A percentile compares a stretch with the other conserved stretches of the same genome.
phyloP scores from a whole-genome alignment of 2,797 vertebrate genomes.

The Gobio occitaniae region DNA sequence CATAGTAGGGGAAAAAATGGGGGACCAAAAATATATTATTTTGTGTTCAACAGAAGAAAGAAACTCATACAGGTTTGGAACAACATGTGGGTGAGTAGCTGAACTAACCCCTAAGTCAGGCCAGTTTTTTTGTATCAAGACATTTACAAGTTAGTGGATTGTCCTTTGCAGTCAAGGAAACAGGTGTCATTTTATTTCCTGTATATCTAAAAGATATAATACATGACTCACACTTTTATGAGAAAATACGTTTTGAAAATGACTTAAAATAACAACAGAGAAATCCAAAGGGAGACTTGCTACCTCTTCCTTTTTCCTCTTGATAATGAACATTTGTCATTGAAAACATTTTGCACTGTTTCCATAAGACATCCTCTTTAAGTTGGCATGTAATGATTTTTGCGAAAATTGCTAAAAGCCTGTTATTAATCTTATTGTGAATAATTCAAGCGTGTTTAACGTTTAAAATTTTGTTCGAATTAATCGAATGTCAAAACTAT shows the following conservation, averaged over 20 bases:
- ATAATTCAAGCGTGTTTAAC: not conserved
- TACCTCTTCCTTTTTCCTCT: not conserved
- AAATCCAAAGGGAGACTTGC: not conserved
- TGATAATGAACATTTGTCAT: not conserved
- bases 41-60: no score
- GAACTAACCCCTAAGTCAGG: no score
- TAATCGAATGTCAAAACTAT: not conserved
- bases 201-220: not conserved
- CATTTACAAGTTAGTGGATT: not conserved
- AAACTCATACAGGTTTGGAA: no score
- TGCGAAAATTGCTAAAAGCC: not conserved
- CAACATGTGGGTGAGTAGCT: no score
- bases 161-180: not conserved
- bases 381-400: not conserved
- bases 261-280: not conserved
- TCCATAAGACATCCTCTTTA: not conserved
- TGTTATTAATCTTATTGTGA: not conserved
- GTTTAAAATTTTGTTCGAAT: not conserved
- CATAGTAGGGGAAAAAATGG: no score
- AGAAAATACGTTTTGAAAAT: not conserved
- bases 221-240: not conserved
- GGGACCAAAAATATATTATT: no score
- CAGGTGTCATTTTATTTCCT: not conserved
- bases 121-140: not conserved
- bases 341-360: not conserved